Base-by-base conservation (phyloP, 2,113 vertebrate genomes). In the Prionailurus bengalensis region DNA sequence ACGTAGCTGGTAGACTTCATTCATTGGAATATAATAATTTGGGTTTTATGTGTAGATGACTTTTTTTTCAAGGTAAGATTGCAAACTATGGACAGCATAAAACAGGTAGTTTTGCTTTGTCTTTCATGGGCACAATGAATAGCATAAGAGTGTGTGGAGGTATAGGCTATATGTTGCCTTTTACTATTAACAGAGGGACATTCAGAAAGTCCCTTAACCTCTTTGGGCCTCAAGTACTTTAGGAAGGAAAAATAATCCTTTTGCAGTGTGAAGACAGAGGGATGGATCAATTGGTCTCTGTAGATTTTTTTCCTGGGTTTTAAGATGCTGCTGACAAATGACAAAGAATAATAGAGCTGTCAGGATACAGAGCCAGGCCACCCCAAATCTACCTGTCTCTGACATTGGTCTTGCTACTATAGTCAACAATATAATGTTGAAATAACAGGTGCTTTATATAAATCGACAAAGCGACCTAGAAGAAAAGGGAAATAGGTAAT, bases 361-460 rank as follows among this genome's bases (percentile, higher is more conserved):
- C 66, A 80, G 42, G 25, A 88, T 45, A 29, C 10, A 81, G 33
- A 96, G 48, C 79, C 63, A 81, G 84, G 16, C 7, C 61, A 91
- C 82, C 87, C 45, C 13, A 84, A 84, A 29, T 94, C 51, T 91
- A 29, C 73, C 55, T 73, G 51, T 95, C 51, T 89, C 68, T 96
- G 63, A 92, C 55, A 58, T 11, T 78, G 48, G 86, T 96, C 51
- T 86, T 92, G 66, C 5, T 82, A 71, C 51, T 83, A 8, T 61
- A 91, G 84, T 88, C 45, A 96, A 48, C 65, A 85, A 53, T 92
- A 53, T 51, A 89, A 81, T 61, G 15, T 71, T 90, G 39, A 78
- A 89, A 94, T 95, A 96, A 70, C 14, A 87, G 42, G 51, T 63
- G 36, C 31, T 89, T 89, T 61, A 31, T 79, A 81, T 81, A 93